Conservation (phyloP, 2,113 vertebrate genomes). For the Turnix velox region DNA sequence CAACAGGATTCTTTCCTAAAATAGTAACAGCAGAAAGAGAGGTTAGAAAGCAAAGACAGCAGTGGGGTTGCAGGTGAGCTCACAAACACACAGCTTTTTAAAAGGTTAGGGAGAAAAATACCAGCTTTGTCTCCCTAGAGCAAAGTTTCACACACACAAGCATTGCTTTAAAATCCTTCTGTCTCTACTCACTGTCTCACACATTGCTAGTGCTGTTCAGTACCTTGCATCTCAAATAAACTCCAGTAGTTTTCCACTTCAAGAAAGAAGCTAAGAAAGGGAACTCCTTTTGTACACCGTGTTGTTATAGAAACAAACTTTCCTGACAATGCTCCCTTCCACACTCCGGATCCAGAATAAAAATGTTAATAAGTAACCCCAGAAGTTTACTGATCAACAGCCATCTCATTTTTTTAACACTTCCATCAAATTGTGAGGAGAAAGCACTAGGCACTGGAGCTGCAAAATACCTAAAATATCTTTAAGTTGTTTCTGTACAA, state of each 20-base stretch:
- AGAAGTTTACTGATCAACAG: neutral
- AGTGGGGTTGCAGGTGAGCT: neutral
- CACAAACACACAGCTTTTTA: neutral
- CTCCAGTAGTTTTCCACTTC: neutral
- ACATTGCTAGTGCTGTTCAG: neutral
- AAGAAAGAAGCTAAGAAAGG: neutral
- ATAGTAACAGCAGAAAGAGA: neutral
- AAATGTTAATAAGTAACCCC: neutral
- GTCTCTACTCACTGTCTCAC: neutral
- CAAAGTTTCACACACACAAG: neutral
- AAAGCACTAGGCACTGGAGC: neutral
- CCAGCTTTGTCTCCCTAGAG: neutral
- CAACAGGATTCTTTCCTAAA: neutral
- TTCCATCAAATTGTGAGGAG: neutral
- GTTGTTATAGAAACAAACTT: constrained; percentile 25
- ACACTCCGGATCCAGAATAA: neutral
- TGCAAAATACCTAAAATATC: neutral
- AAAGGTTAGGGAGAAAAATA: neutral
- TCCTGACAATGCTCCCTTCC: neutral
- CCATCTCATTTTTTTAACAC: neutral
- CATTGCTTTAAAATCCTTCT: neutral
- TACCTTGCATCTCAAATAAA: neutral
- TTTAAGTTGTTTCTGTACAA: neutral
- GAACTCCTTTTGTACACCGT: neutral
- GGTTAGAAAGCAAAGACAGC: neutral